A percentile compares a stretch with the other conserved stretches of the same genome.
Evolutionary conservation across 2,888 invertebrate species (phyloP).

Genomic region (Zaprionus obscuricornis): DNA sequence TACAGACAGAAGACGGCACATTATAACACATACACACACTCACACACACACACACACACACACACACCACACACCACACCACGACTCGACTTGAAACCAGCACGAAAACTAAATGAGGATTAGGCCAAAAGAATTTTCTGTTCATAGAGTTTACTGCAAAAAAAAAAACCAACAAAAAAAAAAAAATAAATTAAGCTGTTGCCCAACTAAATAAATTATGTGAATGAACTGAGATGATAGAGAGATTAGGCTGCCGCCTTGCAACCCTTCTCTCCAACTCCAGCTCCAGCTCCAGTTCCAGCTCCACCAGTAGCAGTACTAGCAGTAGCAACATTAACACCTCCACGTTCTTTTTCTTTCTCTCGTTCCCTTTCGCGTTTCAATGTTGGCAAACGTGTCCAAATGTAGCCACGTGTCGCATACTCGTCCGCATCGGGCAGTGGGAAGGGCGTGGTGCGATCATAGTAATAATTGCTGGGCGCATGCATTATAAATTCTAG

Average conservation of each 20-base stretch:
- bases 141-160: too few relatives aligned
- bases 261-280: constrained; percentile 18
- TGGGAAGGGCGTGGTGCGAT: constrained; percentile 90
- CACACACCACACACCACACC: too few relatives aligned
- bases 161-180: too few relatives aligned
- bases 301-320: constrained; percentile 13
- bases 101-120: too few relatives aligned
- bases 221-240: too few relatives aligned
- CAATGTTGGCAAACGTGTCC: constrained; percentile 85
- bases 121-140: too few relatives aligned
- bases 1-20: too few relatives aligned
- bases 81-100: too few relatives aligned
- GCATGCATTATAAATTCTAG: constrained; percentile 97
- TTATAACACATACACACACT: too few relatives aligned
- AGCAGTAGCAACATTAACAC: not conserved
- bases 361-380: constrained; percentile 58
- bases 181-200: constrained; percentile 46
- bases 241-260: constrained; percentile 40
- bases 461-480: constrained; percentile 94
- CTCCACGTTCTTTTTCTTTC: constrained; percentile 9
- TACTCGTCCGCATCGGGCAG: constrained; percentile 84
- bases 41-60: too few relatives aligned
- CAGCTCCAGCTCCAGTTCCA: too few relatives aligned
- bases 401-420: constrained; percentile 85
- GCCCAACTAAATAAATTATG: constrained; percentile 8